phyloP scores from a whole-genome alignment of 2,888 invertebrate genomes.

The Campoplex nolae region DNA sequence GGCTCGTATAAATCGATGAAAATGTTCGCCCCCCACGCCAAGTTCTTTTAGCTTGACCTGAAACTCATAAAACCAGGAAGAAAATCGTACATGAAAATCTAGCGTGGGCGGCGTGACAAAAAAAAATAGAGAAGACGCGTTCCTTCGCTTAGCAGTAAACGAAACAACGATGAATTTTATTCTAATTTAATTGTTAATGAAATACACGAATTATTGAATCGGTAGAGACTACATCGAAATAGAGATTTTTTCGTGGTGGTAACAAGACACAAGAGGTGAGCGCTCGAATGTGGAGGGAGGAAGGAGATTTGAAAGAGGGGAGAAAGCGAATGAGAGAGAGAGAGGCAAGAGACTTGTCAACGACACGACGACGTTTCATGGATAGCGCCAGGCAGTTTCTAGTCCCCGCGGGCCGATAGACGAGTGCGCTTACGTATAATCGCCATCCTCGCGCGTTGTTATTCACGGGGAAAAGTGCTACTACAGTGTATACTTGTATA shows the following conservation, averaged over 20 bases:
- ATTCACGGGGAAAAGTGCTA: conserved; percentile 62
- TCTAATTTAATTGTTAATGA: neutral
- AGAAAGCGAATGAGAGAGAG: conserved; percentile 20
- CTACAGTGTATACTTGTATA: conserved; percentile 6
- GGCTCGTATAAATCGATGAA: neutral
- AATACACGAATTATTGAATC: neutral
- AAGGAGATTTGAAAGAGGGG: conserved; percentile 40
- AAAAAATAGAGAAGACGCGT: neutral
- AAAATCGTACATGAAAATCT: neutral
- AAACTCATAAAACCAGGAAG: conserved; percentile 2
- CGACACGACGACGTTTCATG: conserved; percentile 74
- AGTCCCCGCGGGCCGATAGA: conserved; percentile 71
- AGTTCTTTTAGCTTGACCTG: neutral
- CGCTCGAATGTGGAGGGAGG: conserved; percentile 25
- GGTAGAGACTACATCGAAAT: conserved; percentile 21
- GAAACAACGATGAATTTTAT: neutral
- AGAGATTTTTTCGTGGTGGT: conserved; percentile 23
- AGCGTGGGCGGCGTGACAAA: conserved; percentile 1
- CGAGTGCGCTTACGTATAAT: conserved; percentile 53
- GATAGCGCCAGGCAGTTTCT: conserved; percentile 75
- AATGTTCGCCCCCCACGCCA: neutral
- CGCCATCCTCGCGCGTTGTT: conserved; percentile 51
- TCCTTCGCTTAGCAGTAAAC: neutral
- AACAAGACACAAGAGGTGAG: conserved; percentile 46
- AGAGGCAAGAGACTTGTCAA: conserved; percentile 71